Base-by-base conservation (phyloP, 2,888 invertebrate species). In the Yponomeuta malinellus region DNA sequence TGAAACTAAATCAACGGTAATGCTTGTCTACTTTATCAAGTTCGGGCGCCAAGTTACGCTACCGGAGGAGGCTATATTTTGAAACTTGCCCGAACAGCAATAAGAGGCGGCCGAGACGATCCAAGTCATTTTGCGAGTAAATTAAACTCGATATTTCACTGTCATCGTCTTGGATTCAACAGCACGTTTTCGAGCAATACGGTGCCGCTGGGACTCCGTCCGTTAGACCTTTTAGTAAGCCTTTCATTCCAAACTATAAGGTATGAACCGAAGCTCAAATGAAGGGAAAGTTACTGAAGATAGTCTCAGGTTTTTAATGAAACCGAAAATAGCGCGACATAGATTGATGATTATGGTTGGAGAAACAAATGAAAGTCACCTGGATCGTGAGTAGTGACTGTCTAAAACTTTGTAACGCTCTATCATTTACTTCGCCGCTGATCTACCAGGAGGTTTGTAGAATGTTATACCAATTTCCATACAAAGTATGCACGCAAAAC, bases 61-160 rank as follows among this genome's bases (percentile, higher is more conserved):
- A 59, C 52, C 52, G 12, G 15, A 59, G 15, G 52, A 15, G 2
- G 52, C 52, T 59, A 59, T 15, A 15, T 59, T 59, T 59, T 59
- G 52, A 59, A 59, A 59, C 52, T 59, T 59, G 52, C 15, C 52
- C 52, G 15, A 59, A 59, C 15, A 15, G 52, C 52, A 59, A 59
- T 59, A 59, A 59, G 52, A 59, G 15, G 0, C 52, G 52, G 3
- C 52, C 15, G 15, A 59, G 15, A 59, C 52, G 15, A 59, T 59
- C 52, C 15, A 59, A 59, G 52, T 59, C 52, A 59, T 59, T 59
- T 59, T 59, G 15, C 52, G 52, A 59, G 15, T 59, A 59, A 59
- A 59, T 59, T 59, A 59, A 59, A 59, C 52, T 59, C 52, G 52
- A 59, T 59, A 59, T 59, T 59, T 59, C 52, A 59, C 52, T 59